Conservation (phyloP, 2,113 vertebrate genomes). For the Ancistrus triradiatus region DNA sequence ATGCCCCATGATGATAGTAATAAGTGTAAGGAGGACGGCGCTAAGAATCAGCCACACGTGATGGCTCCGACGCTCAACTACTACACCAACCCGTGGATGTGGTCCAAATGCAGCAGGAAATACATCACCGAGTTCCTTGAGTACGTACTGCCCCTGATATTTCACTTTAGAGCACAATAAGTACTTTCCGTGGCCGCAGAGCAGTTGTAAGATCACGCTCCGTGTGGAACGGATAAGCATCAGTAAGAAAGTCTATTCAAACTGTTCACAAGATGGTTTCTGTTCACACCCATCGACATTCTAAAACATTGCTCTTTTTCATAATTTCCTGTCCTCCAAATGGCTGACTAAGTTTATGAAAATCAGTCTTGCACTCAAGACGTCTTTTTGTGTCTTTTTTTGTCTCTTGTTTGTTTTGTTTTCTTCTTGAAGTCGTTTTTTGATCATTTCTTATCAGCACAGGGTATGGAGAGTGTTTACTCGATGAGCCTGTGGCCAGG, state of each 20-base stretch:
- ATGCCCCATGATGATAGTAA: slow-evolving; percentile 98
- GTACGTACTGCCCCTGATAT: slow-evolving; percentile 70
- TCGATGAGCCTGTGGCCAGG: slow-evolving; percentile 89
- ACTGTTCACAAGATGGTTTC: too few relatives aligned
- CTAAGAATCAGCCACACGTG: slow-evolving; percentile 91
- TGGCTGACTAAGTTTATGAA: too few relatives aligned
- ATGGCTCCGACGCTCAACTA: slow-evolving; percentile 96
- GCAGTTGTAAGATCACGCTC: too few relatives aligned
- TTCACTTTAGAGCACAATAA: neutral
- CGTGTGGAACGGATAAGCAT: too few relatives aligned
- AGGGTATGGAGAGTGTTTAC: slow-evolving; percentile 95
- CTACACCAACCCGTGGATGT: slow-evolving; percentile 98
- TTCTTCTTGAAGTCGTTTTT: slow-evolving; percentile 64
- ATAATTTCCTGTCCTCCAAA: too few relatives aligned
- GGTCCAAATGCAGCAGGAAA: slow-evolving; percentile 98
- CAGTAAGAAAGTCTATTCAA: too few relatives aligned
- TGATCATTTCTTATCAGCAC: slow-evolving; percentile 79
- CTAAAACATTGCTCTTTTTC: too few relatives aligned
- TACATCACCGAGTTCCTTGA: slow-evolving; percentile 98
- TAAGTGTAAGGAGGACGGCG: slow-evolving; percentile 92
- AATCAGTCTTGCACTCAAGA: too few relatives aligned
- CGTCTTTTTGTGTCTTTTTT: too few relatives aligned
- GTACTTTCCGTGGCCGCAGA: neutral
- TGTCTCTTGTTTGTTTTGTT: slow-evolving; percentile 57
- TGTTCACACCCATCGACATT: too few relatives aligned